Percentiles rank a stretch among this genome's conserved stretches.
phyloP scores from a whole-genome alignment of 2,113 vertebrate species.

The Brachyhypopomus occidentalis region DNA sequence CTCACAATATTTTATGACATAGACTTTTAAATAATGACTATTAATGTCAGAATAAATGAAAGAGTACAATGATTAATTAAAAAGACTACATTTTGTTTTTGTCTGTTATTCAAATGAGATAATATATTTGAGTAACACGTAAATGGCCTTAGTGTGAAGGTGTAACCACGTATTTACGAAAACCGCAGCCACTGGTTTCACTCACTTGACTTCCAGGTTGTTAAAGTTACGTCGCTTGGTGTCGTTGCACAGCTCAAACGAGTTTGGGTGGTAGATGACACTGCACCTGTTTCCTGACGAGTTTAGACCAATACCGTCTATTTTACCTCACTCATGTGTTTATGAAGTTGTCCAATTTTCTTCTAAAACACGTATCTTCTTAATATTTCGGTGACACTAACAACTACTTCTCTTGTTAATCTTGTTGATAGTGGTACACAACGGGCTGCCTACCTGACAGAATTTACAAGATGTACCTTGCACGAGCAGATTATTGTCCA shows the following conservation, averaged over 20 bases:
- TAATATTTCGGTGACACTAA: no score
- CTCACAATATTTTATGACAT: background rate
- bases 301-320: no score
- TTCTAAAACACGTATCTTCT: no score
- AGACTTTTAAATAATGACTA: background rate
- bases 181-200: background rate
- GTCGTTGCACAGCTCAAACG: background rate
- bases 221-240: background rate
- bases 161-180: background rate
- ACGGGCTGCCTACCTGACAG: no score
- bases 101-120: no score
- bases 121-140: background rate
- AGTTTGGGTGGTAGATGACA: constrained; percentile 15
- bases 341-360: no score
- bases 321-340: no score
- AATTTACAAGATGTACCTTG: no score
- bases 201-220: background rate
- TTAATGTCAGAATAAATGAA: constrained; percentile 4
- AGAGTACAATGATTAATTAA: background rate
- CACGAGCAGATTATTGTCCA: background rate
- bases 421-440: background rate
- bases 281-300: no score
- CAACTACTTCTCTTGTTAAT: background rate
- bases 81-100: background rate
- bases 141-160: background rate